Base-by-base conservation (phyloP, 2,888 invertebrate genomes). In the Nudaria mundana region DNA sequence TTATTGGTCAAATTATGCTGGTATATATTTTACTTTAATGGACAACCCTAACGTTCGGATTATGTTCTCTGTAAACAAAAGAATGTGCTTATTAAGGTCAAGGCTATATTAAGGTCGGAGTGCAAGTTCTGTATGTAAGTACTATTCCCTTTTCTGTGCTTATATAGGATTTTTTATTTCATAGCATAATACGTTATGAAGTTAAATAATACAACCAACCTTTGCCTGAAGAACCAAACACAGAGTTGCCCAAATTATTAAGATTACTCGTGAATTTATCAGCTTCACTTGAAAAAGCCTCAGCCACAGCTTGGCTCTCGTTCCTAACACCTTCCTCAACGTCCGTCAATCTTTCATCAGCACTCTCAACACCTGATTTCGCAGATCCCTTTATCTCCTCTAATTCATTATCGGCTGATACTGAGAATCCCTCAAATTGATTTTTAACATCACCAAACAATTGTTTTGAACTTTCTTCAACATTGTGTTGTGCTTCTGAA, bases 201-300 rank as follows among this genome's bases (percentile, higher is more conserved):
- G 14, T 23, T 4, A 10, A 23, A 25, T n/a, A 5, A 29, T 10
- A 14, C 3, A 28, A 48, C 51, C 48, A 51, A 88, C 89, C 89
- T 85, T 87, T 88, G 39, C 87, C 87, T 53, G 86, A 83, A 63
- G 79, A 76, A 56, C 87, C 85, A 59, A 86, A 85, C 30, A 87
- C 81, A 3, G 84, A 81, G 61, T 76, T 86, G 51, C 87, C 87
- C 66, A 87, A 74, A 67, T 86, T 81, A 48, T 86, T 87, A 41
- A 88, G 71, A 60, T 66, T 84, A 69, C 75, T 86, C 1, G 88
- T 81, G 41, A 89, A 81, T 13, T 71, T 76, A 45, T 89, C 87
- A 1, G 82, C 71, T 56, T 86, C 88, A 15, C 64, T 73, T 1
- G 71, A 40, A n/a, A 73, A 69, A 3, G 74, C 61, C 2, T 74